Percentiles rank a stretch among this genome's conserved stretches.
Evolutionary conservation across 2,113 vertebrate genomes (phyloP).

Genomic region (Malurus cyaneus): DNA sequence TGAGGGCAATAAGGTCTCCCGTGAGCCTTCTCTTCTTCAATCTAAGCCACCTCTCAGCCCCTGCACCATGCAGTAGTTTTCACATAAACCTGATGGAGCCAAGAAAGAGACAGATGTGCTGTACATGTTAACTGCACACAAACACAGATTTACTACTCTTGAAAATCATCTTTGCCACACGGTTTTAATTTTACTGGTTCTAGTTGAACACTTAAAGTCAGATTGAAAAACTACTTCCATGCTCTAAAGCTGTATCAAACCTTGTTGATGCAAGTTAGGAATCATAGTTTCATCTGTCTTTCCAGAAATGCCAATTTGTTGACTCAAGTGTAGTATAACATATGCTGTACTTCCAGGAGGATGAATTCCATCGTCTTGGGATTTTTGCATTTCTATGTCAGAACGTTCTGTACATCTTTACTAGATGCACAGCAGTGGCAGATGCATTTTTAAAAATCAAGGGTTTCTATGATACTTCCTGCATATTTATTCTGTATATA

Average conservation of each 20-base stretch:
- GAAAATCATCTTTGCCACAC: not conserved
- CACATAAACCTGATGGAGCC: not conserved
- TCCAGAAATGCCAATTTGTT: slow-evolving; percentile 35
- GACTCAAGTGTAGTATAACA: slow-evolving; percentile 4
- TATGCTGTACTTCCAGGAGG: slow-evolving; percentile 3
- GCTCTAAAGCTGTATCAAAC: not conserved
- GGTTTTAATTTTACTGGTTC: not conserved
- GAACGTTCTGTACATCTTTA: not conserved
- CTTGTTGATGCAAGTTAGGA: not conserved
- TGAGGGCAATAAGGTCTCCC: not conserved
- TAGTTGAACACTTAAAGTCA: not conserved
- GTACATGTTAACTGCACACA: not conserved
- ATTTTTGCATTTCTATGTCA: not conserved
- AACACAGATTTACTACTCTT: not conserved
- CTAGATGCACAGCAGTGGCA: not conserved
- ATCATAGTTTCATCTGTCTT: not conserved
- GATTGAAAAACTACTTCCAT: not conserved
- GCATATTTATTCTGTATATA: not conserved
- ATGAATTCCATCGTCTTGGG: not conserved
- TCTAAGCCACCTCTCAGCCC: not conserved
- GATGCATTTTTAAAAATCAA: not conserved
- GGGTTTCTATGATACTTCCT: not conserved
- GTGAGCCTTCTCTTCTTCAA: not conserved
- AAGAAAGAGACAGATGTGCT: not conserved
- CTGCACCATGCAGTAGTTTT: no score